Evolutionary conservation across 2,797 vertebrate genomes (phyloP).

Genomic region (Siniperca obscura): DNA sequence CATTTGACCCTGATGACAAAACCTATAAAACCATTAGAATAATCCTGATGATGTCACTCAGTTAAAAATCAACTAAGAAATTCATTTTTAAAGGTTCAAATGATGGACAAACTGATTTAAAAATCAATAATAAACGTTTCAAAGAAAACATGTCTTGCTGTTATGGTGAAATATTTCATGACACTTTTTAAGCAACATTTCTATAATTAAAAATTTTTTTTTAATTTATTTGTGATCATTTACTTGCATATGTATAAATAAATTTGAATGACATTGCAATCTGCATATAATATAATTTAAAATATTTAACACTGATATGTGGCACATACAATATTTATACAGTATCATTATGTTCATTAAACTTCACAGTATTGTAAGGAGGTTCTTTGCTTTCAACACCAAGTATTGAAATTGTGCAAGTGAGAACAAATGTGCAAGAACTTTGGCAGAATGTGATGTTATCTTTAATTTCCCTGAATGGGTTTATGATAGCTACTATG

Average conservation of each 20-base stretch:
- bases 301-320: constrained; percentile 38
- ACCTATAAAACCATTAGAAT: no score
- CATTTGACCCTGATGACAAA: not conserved
- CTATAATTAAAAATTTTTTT: not conserved
- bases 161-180: not conserved
- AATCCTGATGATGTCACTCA: not conserved
- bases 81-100: not conserved
- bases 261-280: constrained; percentile 17
- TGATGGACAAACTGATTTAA: not conserved
- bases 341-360: constrained; percentile 7
- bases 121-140: not conserved
- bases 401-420: constrained; percentile 29
- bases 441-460: constrained; percentile 2
- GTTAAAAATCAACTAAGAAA: not conserved
- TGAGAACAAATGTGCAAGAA: constrained; percentile 18
- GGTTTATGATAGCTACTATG: not conserved
- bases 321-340: constrained; percentile 4
- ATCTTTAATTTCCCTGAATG: not conserved
- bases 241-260: constrained; percentile 48
- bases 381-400: constrained; percentile 10
- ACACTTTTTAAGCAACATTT: not conserved
- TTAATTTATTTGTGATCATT: not conserved
- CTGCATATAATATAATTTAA: not conserved
- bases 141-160: not conserved
- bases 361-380: constrained; percentile 35